Evolutionary conservation across 2,797 vertebrate genomes (phyloP).

Genomic region (Clangula hyemalis): DNA sequence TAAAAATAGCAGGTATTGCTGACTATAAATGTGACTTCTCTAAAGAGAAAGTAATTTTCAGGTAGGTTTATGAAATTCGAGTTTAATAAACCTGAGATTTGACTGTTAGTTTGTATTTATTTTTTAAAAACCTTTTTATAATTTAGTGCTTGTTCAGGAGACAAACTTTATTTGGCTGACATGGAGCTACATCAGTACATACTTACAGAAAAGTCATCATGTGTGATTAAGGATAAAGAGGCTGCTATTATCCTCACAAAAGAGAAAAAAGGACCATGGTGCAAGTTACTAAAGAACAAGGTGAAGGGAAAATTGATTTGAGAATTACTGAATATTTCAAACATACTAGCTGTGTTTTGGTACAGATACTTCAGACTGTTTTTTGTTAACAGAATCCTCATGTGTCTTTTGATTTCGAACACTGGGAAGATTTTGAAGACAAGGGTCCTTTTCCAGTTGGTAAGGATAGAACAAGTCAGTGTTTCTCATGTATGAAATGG

Average conservation of each 20-base stretch:
- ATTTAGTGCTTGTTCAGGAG: slow-evolving; percentile 75
- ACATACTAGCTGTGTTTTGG: fast-evolving
- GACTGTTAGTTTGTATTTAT: background rate
- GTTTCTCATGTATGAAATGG: background rate
- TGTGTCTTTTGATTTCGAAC: slow-evolving; percentile 79
- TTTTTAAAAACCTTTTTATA: background rate
- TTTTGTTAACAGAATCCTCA: slow-evolving; percentile 75
- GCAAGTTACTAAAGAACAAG: slow-evolving; percentile 70
- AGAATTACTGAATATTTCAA: background rate
- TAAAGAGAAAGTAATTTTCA: slow-evolving; percentile 76
- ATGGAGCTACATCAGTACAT: slow-evolving; percentile 73
- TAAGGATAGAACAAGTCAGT: slow-evolving; percentile 31
- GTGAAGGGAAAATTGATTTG: slow-evolving; percentile 46
- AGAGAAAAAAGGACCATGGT: slow-evolving; percentile 64
- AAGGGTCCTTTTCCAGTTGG: slow-evolving; percentile 53
- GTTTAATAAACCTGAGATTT: background rate
- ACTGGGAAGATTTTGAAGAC: slow-evolving; percentile 77
- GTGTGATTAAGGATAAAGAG: slow-evolving; percentile 57
- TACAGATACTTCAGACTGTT: background rate
- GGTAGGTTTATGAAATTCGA: slow-evolving; percentile 59
- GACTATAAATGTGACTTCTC: slow-evolving; percentile 73
- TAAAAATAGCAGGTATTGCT: slow-evolving; percentile 58
- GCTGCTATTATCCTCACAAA: slow-evolving; percentile 72
- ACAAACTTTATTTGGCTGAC: slow-evolving; percentile 75
- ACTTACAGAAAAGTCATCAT: slow-evolving; percentile 64